Evolutionary conservation across 2,113 vertebrate genomes (phyloP).

Genomic region (Typhlomys cinereus): DNA sequence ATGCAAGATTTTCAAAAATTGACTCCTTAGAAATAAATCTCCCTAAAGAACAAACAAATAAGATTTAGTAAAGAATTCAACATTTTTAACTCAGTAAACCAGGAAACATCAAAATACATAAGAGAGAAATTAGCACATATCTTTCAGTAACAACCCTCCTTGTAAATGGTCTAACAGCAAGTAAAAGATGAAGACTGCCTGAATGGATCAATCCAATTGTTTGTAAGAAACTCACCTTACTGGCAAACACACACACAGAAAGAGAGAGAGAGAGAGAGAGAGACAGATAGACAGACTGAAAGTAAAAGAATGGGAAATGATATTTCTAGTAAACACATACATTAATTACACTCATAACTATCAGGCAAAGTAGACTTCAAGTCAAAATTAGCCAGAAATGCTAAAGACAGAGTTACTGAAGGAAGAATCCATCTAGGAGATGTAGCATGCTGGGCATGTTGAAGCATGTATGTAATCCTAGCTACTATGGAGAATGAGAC

Average conservation of each 20-base stretch:
- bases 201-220: neutral
- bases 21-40: neutral
- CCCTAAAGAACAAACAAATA: neutral
- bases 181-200: neutral
- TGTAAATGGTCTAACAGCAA: neutral
- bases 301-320: neutral
- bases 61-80: neutral
- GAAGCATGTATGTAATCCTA: neutral
- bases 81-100: neutral
- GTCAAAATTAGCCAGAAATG: neutral
- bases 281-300: neutral
- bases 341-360: neutral
- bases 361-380: neutral
- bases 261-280: neutral
- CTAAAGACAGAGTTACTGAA: neutral
- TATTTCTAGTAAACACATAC: neutral
- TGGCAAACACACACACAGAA: neutral
- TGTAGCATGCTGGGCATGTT: neutral
- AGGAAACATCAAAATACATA: neutral
- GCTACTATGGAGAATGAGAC: neutral
- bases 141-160: neutral
- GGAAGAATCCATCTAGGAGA: neutral
- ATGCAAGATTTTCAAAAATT: neutral
- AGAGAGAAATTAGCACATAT: neutral
- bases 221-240: neutral